Evolutionary conservation across 2,888 invertebrate genomes (phyloP), one percentile per base, ranked within the genome.

Genomic region (Smittia sp.): DNA sequence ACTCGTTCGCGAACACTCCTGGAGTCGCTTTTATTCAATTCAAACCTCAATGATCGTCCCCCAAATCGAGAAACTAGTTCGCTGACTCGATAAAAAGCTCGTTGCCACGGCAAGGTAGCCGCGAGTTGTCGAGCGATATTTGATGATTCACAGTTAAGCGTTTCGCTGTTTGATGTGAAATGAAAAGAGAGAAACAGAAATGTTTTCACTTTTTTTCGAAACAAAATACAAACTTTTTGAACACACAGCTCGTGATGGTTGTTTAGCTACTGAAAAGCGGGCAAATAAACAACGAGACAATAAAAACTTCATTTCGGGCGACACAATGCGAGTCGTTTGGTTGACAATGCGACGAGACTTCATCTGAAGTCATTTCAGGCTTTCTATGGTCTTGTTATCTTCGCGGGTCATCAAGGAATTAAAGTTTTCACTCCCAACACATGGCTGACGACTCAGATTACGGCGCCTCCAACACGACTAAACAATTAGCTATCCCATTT

Each of bases 171-270:
- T 46, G 46, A 46, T 46, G 46, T 58, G 18, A 58, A 58, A 58
- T 22, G 58, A 58, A 58, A 58, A 58, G 58, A 58, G 22, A 58
- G 18, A 58, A 58, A 58, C 22, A 58, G 20, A 58, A 58, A 58
- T 46, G 46, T 58, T 58, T 58, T 58, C 58, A 58, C 22, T 46
- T 46, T 46, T 46, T n/a, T 46, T 46, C 32, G 32, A 32, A 32
- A 46, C 13, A 46, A 46, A 46, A 15, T 46, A 15, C 6, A 46
- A 46, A 46, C 46, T 58, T 58, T 58, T 58, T 22, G 22, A 6
- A 58, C 58, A 58, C 22, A 58, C 58, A 58, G 6, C 22, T 58
- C 58, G 58, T 58, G 58, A 58, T 58, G 58, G 58, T n/a, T 58
- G 58, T 58, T 58, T n/a, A 58, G 58, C 22, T 58, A 58, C 58